Evolutionary conservation across 2,797 vertebrate genomes (phyloP).

Genomic region (Amphiprion clarkii): DNA sequence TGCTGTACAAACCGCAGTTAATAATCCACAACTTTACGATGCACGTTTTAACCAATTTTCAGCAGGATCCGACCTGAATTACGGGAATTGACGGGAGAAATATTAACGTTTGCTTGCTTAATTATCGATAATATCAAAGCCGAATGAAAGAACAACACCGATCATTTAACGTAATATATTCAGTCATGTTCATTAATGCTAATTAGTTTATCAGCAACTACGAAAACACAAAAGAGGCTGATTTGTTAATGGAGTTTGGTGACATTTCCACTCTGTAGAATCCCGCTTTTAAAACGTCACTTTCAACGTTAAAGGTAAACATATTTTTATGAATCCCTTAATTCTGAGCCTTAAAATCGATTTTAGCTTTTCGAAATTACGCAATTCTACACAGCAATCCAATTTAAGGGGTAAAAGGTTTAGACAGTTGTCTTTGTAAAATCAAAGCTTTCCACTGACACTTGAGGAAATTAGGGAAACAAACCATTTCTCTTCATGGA

Average conservation of each 20-base stretch:
- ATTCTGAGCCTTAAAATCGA: too few relatives aligned
- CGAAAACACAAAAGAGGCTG: fast-evolving
- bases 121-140: neutral
- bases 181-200: fast-evolving
- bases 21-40: neutral
- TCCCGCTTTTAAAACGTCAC: neutral
- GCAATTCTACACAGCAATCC: too few relatives aligned
- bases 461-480: too few relatives aligned
- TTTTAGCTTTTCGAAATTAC: too few relatives aligned
- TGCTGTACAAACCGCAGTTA: neutral
- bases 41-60: neutral
- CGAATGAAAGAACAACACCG: neutral
- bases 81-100: neutral
- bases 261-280: neutral
- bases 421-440: too few relatives aligned
- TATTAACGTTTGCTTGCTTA: neutral
- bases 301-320: neutral
- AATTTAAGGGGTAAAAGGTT: too few relatives aligned
- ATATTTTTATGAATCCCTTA: neutral
- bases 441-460: too few relatives aligned
- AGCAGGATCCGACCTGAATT: neutral
- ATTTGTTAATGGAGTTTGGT: slow-evolving; percentile 8
- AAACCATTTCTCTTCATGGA: too few relatives aligned
- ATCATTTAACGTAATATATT: fast-evolving
- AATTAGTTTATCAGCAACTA: fast-evolving